Percentiles rank a stretch among this genome's conserved stretches.
These are phyloP conservation scores for Ephydatia muelleri DNA, from an alignment of 37 sponge, comb jelly and placozoan genomes.

Conservation along the genomic window DNA sequence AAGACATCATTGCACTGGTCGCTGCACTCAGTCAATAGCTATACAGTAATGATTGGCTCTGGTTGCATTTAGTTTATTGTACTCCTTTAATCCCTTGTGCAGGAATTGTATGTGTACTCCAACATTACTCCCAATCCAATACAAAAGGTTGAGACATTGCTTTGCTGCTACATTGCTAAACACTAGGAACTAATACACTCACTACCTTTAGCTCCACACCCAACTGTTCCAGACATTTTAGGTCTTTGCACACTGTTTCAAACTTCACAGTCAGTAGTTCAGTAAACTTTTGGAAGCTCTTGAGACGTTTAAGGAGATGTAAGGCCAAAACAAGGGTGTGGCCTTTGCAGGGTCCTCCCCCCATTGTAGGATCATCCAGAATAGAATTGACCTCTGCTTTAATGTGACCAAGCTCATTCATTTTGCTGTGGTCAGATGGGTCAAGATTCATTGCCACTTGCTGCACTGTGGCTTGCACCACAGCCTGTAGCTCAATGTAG, in stretches of 20 bases:
- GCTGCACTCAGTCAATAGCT: not conserved
- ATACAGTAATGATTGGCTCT: no score
- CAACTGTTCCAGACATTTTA: slow-evolving; percentile 19
- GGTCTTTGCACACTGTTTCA: slow-evolving; percentile 1
- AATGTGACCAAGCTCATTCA: slow-evolving; percentile 1
- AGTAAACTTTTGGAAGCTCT: slow-evolving; percentile 12
- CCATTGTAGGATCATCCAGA: slow-evolving; percentile 48
- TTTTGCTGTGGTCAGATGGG: not conserved
- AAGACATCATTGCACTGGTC: not conserved
- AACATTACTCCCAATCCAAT: slow-evolving; percentile 27
- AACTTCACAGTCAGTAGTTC: slow-evolving; percentile 14
- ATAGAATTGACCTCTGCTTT: slow-evolving; percentile 27
- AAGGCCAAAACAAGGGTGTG: slow-evolving; percentile 33
- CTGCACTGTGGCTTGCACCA: slow-evolving; percentile 40
- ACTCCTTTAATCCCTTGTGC: not conserved
- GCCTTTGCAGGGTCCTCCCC: slow-evolving; percentile 66
- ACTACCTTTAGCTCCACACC: not conserved
- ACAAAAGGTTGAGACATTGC: slow-evolving; percentile 16
- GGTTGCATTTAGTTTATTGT: no score
- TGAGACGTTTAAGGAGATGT: slow-evolving; percentile 32
- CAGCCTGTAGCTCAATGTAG: slow-evolving; percentile 69
- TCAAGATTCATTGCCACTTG: slow-evolving; percentile 15
- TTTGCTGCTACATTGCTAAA: not conserved
- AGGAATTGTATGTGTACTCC: slow-evolving; percentile 2
- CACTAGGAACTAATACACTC: not conserved